Percentiles rank a stretch among this genome's conserved stretches.
Evolutionary conservation across 2,113 vertebrate species (phyloP).

Genomic region (Lontra canadensis): DNA sequence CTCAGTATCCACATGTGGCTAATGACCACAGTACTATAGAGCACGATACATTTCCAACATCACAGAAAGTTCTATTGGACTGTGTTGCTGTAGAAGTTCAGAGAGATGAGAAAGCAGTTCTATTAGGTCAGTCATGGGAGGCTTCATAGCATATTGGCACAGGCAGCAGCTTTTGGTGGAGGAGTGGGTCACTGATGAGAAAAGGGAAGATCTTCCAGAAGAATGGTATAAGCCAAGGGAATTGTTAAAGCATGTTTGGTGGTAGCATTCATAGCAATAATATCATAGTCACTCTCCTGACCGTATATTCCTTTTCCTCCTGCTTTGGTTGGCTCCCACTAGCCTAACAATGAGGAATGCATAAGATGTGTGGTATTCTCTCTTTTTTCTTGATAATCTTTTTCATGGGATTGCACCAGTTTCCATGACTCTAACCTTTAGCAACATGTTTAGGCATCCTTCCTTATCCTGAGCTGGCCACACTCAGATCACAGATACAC

Average conservation of each 20-base stretch:
- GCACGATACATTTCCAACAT: not conserved
- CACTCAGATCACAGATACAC: not conserved
- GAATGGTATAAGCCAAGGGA: not conserved
- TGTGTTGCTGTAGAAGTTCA: not conserved
- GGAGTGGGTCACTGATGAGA: not conserved
- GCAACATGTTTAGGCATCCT: not conserved
- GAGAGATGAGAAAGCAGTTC: not conserved
- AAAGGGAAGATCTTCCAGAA: not conserved
- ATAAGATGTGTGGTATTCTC: not conserved
- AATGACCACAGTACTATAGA: not conserved
- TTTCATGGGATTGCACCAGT: not conserved
- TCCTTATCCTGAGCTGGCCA: not conserved
- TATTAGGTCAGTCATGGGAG: not conserved
- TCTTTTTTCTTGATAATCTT: not conserved
- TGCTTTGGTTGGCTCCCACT: not conserved
- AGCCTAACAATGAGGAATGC: not conserved
- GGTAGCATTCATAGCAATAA: not conserved
- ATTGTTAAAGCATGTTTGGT: not conserved
- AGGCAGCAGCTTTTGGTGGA: not conserved
- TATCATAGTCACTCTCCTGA: not conserved
- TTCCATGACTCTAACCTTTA: not conserved
- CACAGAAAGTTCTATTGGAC: not conserved
- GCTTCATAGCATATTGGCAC: not conserved
- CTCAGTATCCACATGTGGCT: not conserved
- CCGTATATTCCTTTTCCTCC: not conserved